Base-by-base conservation (phyloP, 2,797 vertebrate species). In the Diceros bicornis region DNA sequence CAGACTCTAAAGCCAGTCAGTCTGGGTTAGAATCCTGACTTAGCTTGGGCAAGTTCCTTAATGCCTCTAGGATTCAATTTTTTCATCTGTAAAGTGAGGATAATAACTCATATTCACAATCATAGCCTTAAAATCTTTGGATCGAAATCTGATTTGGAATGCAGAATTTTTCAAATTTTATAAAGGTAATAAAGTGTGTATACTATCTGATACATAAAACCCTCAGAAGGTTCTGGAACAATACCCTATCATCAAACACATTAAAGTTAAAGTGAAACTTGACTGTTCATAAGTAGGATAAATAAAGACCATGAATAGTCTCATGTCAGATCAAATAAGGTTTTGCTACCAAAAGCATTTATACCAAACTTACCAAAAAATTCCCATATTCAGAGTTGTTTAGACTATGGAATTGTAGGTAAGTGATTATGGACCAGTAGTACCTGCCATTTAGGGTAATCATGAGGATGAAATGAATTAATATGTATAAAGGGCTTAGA, bases 401-500 rank as follows among this genome's bases (percentile, higher is more conserved):
- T 34, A 11, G 29, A 52, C 50, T 79, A 3, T 62, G 55, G 37
- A 79, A 55, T 69, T 96, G 3, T 41, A 87, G 23, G 61, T 83
- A 75, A 89, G 59, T 11, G 34, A 81, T 91, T 64, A 7, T 91
- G n/a, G 2, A 75, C 25, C 17, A 84, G 1, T 50, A 34, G 25
- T 57, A 75, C 21, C 71, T 94, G 11, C 59, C 57, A 78, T 84
- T 57, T 66, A 88, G 29, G 7, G 2, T 75, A 34, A 9, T 57
- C 79, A 50, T 21, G 20, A 95, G 52, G 68, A 95, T 77, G 90
- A 95, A 97, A 47, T 92, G 79, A 81, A 25, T 95, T 89, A 71
- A 59, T 92, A 85, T 52, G 25, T 44, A 57, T 69, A 83, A 96
- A 94, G 41, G 9, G 25, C 50, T 97, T 88, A 88, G 7, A 91